Evolutionary conservation across 2,113 vertebrate species (phyloP).

Genomic region (Myotis davidii): DNA sequence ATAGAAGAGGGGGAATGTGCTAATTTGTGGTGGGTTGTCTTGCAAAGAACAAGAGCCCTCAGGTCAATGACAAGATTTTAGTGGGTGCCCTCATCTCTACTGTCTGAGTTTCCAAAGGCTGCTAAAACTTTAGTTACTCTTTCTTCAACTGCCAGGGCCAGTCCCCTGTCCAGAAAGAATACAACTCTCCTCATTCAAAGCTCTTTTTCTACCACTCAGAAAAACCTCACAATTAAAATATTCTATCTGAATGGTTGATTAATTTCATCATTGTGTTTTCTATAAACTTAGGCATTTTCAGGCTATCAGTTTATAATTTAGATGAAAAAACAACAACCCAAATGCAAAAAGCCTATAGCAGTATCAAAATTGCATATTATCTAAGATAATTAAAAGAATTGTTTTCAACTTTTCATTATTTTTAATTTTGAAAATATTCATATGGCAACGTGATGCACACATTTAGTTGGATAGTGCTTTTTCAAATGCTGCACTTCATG

Average conservation of each 20-base stretch:
- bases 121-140: slow-evolving; percentile 13
- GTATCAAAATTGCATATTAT: background rate
- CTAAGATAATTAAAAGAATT: background rate
- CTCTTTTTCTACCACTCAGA: background rate
- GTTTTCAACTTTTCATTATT: slow-evolving; percentile 3
- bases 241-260: background rate
- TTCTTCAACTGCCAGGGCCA: slow-evolving; percentile 4
- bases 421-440: background rate
- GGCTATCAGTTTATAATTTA: background rate
- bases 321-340: background rate
- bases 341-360: background rate
- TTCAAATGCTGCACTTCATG: slow-evolving; percentile 18
- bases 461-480: slow-evolving; percentile 2
- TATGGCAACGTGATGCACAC: background rate
- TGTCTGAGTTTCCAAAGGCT: background rate
- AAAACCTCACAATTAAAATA: background rate
- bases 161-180: background rate
- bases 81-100: background rate
- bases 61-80: background rate
- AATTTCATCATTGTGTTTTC: background rate
- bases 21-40: background rate
- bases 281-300: background rate
- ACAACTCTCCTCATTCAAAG: background rate
- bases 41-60: background rate
- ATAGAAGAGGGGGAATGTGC: background rate